These are phyloP conservation scores for Sceloporus undulatus DNA, from an alignment of 2,113 vertebrate genomes.

Conservation along the genomic window DNA sequence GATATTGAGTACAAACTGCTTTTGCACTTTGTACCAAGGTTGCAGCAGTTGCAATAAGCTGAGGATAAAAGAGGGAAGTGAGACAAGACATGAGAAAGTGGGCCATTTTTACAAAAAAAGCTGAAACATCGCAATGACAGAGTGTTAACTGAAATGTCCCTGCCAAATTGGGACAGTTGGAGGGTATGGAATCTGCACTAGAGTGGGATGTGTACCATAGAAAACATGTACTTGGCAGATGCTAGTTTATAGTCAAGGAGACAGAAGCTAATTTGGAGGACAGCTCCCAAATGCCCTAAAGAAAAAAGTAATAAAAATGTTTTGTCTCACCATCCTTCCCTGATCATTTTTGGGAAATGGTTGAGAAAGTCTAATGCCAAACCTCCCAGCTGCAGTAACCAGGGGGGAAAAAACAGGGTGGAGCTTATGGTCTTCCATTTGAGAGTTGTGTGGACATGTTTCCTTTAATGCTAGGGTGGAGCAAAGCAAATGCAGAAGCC, in stretches of 20 bases:
- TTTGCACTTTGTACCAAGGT: too few species aligned
- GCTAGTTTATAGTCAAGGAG: background rate
- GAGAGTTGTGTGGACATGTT: background rate
- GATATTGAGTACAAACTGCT: too few species aligned
- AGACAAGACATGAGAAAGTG: too few species aligned
- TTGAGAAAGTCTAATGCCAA: slow-evolving; percentile 29
- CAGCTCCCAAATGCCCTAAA: background rate
- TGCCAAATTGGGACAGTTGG: too few species aligned
- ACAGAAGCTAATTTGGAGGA: accelerated
- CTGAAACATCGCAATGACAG: too few species aligned
- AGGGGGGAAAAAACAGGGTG: slow-evolving; percentile 30
- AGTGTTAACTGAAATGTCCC: too few species aligned
- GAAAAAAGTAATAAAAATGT: slow-evolving; percentile 7
- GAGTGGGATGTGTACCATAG: background rate
- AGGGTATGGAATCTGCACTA: background rate
- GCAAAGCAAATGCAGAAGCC: slow-evolving; percentile 7
- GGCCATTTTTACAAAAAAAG: too few species aligned
- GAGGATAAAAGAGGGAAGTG: too few species aligned
- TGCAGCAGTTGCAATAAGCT: too few species aligned
- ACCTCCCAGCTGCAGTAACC: slow-evolving; percentile 54
- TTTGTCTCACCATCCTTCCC: slow-evolving; percentile 1
- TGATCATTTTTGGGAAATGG: slow-evolving; percentile 13
- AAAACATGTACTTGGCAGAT: background rate
- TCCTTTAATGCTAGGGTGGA: slow-evolving; percentile 11
- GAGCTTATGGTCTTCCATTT: slow-evolving; percentile 41